Conservation (phyloP, 2,797 vertebrate genomes). For the Gymnoscopelus microlampas region DNA sequence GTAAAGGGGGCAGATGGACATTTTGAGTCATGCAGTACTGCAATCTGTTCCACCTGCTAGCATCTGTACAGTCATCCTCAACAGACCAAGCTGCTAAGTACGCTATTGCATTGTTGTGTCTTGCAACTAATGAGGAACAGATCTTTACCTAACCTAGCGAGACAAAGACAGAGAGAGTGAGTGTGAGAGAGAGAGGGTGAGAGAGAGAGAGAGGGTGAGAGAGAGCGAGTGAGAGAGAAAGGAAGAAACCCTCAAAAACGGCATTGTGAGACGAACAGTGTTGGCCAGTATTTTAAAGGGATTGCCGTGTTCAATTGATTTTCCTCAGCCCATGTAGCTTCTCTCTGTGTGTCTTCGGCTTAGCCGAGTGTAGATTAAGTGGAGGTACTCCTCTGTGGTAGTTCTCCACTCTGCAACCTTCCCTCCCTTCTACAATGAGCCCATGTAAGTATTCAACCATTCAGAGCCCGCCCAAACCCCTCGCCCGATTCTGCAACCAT, state of each 20-base stretch:
- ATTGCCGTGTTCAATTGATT: slow-evolving; percentile 62
- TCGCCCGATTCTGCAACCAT: slow-evolving; percentile 11
- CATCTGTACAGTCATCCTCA: slow-evolving; percentile 49
- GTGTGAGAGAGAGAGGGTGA: neutral
- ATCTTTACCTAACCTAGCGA: slow-evolving; percentile 22
- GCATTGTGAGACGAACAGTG: slow-evolving; percentile 23
- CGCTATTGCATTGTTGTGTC: slow-evolving; percentile 50
- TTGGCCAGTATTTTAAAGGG: slow-evolving; percentile 47
- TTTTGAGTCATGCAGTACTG: slow-evolving; percentile 69
- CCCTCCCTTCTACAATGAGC: neutral
- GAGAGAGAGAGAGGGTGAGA: slow-evolving; percentile 4
- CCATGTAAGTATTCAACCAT: neutral
- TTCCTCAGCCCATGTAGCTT: slow-evolving; percentile 38
- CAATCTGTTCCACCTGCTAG: slow-evolving; percentile 70
- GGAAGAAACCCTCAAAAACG: slow-evolving; percentile 32
- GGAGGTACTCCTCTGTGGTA: slow-evolving; percentile 22
- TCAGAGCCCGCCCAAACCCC: too few relatives aligned
- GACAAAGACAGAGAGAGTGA: slow-evolving; percentile 3
- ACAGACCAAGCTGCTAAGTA: slow-evolving; percentile 52
- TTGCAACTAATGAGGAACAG: slow-evolving; percentile 52
- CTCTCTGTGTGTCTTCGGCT: slow-evolving; percentile 45
- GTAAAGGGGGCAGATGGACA: slow-evolving; percentile 76
- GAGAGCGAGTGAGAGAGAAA: neutral
- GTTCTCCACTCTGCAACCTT: slow-evolving; percentile 13
- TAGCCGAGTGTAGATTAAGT: slow-evolving; percentile 52